Evolutionary conservation across 2,888 invertebrate genomes (phyloP).

Genomic region (Cremastobaeus sp.): DNA sequence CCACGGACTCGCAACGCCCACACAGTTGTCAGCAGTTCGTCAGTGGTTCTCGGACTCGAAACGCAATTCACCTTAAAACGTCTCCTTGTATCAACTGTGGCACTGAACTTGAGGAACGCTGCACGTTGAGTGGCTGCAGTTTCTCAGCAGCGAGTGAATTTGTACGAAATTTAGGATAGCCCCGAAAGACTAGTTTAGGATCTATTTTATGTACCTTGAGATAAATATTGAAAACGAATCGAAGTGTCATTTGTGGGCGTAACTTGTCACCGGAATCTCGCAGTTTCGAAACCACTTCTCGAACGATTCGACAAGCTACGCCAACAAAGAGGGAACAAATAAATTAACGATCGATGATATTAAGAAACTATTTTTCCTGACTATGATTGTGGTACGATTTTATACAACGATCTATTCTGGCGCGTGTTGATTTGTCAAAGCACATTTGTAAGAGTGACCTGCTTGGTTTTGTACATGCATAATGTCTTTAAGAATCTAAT

Average conservation of each 20-base stretch:
- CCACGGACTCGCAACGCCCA: not conserved
- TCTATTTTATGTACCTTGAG: slow-evolving; percentile 75
- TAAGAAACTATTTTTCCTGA: slow-evolving; percentile 29
- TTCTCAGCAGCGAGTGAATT: slow-evolving; percentile 25
- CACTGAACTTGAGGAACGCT: too few relatives aligned
- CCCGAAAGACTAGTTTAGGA: slow-evolving; percentile 72
- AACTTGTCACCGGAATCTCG: too few relatives aligned
- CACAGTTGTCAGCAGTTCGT: slow-evolving; percentile 21
- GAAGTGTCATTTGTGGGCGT: not conserved
- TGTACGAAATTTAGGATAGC: slow-evolving; percentile 67
- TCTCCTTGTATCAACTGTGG: too few relatives aligned
- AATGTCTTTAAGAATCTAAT: too few relatives aligned
- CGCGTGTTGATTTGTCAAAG: slow-evolving; percentile 30
- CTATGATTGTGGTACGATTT: slow-evolving; percentile 38
- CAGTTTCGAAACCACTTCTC: too few relatives aligned
- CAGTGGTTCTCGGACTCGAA: slow-evolving; percentile 19
- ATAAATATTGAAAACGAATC: slow-evolving; percentile 60
- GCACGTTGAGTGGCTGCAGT: too few relatives aligned
- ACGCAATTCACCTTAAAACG: slow-evolving; percentile 11
- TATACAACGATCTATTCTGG: slow-evolving; percentile 44
- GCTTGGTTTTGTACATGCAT: slow-evolving; percentile 63
- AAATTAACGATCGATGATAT: slow-evolving; percentile 18
- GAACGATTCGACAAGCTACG: slow-evolving; percentile 10
- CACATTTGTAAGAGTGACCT: slow-evolving; percentile 19
- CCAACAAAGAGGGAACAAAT: slow-evolving; percentile 7